A percentile compares a stretch with the other conserved stretches of the same genome.
phyloP scores from a whole-genome alignment of 1,140 invertebrate genomes.

The Scylla paramamosain region DNA sequence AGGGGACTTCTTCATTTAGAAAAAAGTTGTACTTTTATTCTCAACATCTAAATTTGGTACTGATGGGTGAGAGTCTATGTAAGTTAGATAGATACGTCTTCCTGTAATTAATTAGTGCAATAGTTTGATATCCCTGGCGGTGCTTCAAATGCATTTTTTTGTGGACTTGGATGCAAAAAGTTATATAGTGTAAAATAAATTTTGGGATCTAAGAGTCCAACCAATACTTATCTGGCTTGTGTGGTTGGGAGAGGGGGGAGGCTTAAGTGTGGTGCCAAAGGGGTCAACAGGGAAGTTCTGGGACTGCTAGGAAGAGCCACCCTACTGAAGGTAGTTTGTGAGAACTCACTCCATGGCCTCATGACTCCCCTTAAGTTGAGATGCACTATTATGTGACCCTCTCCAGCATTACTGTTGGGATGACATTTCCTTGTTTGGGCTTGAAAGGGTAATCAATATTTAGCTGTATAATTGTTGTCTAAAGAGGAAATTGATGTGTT shows the following conservation, averaged over 20 bases:
- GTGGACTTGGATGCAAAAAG: constrained; percentile 15
- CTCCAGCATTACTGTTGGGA: background rate
- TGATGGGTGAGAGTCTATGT: constrained; percentile 60
- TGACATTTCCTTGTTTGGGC: constrained; percentile 12
- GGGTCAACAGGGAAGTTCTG: constrained; percentile 68
- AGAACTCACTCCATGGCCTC: constrained; percentile 63
- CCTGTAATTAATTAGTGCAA: constrained; percentile 71
- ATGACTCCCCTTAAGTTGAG: constrained; percentile 37
- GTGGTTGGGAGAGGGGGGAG: constrained; percentile 64
- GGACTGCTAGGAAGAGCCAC: constrained; percentile 47
- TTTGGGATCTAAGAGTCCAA: constrained; percentile 56
- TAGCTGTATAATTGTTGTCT: constrained; percentile 5
- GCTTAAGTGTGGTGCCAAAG: constrained; percentile 73
- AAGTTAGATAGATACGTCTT: constrained; percentile 66
- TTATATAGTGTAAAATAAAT: constrained; percentile 49
- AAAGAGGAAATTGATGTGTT: constrained; percentile 25
- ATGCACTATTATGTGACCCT: constrained; percentile 33
- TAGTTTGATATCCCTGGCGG: constrained; percentile 67
- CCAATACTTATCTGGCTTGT: constrained; percentile 45
- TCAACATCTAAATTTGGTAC: constrained; percentile 61
- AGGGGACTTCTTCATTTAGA: constrained; percentile 47
- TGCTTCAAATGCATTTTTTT: constrained; percentile 65
- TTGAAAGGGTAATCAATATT: constrained; percentile 8
- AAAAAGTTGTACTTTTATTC: constrained; percentile 44
- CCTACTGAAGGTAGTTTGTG: constrained; percentile 57